Evolutionary conservation across 2,113 vertebrate genomes (phyloP).

Genomic region (Proterorhinus semilunaris): DNA sequence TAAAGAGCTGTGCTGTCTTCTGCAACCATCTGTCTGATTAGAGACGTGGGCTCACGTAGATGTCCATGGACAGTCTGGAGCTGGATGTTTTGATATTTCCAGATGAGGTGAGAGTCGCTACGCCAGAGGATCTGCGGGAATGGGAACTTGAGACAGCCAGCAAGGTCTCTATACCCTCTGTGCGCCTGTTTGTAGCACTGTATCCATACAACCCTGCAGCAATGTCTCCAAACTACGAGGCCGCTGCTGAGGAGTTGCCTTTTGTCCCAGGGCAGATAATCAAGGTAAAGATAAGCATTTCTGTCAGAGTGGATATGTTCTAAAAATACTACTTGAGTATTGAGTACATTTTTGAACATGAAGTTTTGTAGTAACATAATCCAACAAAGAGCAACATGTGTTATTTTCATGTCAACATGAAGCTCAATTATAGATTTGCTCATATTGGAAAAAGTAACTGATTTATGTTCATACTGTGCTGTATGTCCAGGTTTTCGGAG

Average conservation of each 20-base stretch:
- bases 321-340: no score
- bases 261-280: constrained; percentile 93
- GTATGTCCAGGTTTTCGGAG: constrained; percentile 82
- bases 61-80: constrained; percentile 59
- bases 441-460: no score
- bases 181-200: constrained; percentile 89
- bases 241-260: constrained; percentile 90
- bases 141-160: constrained; percentile 68
- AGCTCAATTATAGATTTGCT: no score
- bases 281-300: constrained; percentile 76
- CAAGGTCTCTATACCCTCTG: constrained; percentile 44
- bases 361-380: no score
- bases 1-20: constrained; percentile 41
- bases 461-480: no score
- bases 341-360: background rate
- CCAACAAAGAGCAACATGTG: no score
- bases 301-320: background rate
- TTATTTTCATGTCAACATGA: no score
- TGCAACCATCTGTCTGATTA: constrained; percentile 58
- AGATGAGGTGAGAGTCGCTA: constrained; percentile 62
- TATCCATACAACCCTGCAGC: constrained; percentile 92
- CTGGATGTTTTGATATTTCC: constrained; percentile 73
- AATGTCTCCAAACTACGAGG: constrained; percentile 94
- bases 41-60: constrained; percentile 29
- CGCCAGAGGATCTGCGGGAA: constrained; percentile 55